Base-by-base conservation (phyloP, 2,797 vertebrate genomes). In the Sebastes vulpes region DNA sequence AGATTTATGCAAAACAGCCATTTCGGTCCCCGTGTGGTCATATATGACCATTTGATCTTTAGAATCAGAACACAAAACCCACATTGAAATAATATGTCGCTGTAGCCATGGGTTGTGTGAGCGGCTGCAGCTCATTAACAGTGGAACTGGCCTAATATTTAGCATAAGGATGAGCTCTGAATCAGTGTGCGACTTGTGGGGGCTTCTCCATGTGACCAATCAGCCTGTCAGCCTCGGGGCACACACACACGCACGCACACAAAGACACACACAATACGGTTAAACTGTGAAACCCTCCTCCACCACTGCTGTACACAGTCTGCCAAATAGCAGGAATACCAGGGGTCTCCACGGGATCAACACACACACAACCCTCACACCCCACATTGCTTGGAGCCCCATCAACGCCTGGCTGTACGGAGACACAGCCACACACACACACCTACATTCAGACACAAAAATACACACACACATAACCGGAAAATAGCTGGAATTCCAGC, bases 401-500 rank as follows among this genome's bases (percentile, higher is more conserved):
- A 79, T 85, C 82, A 82, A 88, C 66, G 73, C 81, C 60, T 81
- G 71, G 83, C 65, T 85, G 74, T 78, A 61, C 12, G 25, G 31
- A 79, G 56, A 74, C 54, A 76, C 71, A 78, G 23, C 56, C 85
- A 82, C 66, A 84, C 53, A 70, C 31, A 71, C 48, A 72, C 58
- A 86, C 75, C 60, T 65, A 66, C 65, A 64, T 3, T 63, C 21
- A 35, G 26, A 63, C 56, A 52, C 65, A 77, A 74, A 88, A 6
- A 67, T 61, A 76, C 61, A 60, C 75, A 26, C 48, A 71, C 48
- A 72, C 58, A 86, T 25, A 92, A 84, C 83, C 31, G 73, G 88
- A 92, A 94, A 95, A 96, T 95, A 87, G 86, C 91, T 93, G 66
- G 73, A 85, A 96, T 96, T 96, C 95, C 93, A 92, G 84, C 56